Conservation (phyloP, 2,888 invertebrate species). For the Rhagonycha fulva region DNA sequence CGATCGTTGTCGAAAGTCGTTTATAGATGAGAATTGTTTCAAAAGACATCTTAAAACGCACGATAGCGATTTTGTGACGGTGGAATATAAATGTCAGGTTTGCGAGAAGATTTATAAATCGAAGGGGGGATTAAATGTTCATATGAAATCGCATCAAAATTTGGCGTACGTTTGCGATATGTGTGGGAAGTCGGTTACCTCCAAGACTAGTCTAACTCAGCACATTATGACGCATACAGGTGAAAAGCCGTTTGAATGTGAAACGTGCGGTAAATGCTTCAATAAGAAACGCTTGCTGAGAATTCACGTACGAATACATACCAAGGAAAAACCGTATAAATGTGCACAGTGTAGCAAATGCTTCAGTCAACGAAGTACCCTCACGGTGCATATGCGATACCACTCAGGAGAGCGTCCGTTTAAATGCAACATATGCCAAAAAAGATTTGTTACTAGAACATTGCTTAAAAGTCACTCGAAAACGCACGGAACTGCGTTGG, state of each 20-base stretch:
- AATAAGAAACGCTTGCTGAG: slow-evolving; percentile 38
- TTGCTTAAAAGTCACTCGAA: slow-evolving; percentile 34
- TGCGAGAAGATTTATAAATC: slow-evolving; percentile 20
- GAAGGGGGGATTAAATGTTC: slow-evolving; percentile 18
- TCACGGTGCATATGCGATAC: slow-evolving; percentile 44
- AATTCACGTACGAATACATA: slow-evolving; percentile 42
- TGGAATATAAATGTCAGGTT: slow-evolving; percentile 21
- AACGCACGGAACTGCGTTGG: slow-evolving; percentile 27
- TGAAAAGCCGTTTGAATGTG: slow-evolving; percentile 27
- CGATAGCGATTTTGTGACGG: slow-evolving; percentile 29
- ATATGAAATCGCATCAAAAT: slow-evolving; percentile 18
- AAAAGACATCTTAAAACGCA: slow-evolving; percentile 34
- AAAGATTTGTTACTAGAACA: slow-evolving; percentile 36
- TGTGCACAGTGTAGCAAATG: slow-evolving; percentile 41
- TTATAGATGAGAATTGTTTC: slow-evolving; percentile 30
- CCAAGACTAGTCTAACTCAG: slow-evolving; percentile 25
- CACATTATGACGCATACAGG: slow-evolving; percentile 30
- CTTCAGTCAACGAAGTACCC: slow-evolving; percentile 44
- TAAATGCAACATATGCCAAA: slow-evolving; percentile 45
- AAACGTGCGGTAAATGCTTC: slow-evolving; percentile 40
- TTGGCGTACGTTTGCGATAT: slow-evolving; percentile 32
- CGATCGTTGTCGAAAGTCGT: slow-evolving; percentile 28
- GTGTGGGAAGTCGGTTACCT: slow-evolving; percentile 34
- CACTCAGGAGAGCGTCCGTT: slow-evolving; percentile 49
- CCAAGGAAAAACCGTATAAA: slow-evolving; percentile 41